These are phyloP conservation scores for Scaptodrosophila latifasciaeformis DNA, from an alignment of 2,888 invertebrate genomes.

Conservation along the genomic window DNA sequence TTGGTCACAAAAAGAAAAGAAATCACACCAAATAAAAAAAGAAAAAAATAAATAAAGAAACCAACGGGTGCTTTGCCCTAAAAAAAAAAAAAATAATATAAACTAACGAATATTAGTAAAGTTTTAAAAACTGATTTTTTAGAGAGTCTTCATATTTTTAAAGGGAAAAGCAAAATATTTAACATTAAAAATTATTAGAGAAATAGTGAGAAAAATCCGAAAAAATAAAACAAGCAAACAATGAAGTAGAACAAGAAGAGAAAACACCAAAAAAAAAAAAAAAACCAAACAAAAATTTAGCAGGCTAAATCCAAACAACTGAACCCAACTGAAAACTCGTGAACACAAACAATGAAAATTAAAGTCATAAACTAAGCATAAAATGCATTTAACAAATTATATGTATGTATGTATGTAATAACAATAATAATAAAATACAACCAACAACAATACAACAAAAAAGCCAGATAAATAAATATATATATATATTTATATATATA, in stretches of 20 bases:
- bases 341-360: conserved; percentile 24
- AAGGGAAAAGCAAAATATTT: conserved; percentile 1
- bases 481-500: background rate
- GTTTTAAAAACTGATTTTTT: conserved; percentile 8
- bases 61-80: conserved; percentile 38
- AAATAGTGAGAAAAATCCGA: background rate
- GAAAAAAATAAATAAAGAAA: conserved; percentile 21
- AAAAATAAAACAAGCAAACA: background rate
- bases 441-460: background rate
- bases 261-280: conserved; percentile 1
- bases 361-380: conserved; percentile 57
- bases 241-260: conserved; percentile 1
- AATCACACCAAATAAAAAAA: too few relatives aligned
- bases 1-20: conserved; percentile 49
- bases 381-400: conserved; percentile 56
- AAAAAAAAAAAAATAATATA: conserved; percentile 31
- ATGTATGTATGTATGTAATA: conserved; percentile 29
- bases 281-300: background rate
- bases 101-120: conserved; percentile 40
- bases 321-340: conserved; percentile 48
- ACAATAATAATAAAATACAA: background rate
- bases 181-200: background rate
- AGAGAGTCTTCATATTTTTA: conserved; percentile 6
- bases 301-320: conserved; percentile 18
- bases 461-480: conserved; percentile 3